Conservation (phyloP, 2,888 invertebrate genomes). For the Ornithoptera priamus region DNA sequence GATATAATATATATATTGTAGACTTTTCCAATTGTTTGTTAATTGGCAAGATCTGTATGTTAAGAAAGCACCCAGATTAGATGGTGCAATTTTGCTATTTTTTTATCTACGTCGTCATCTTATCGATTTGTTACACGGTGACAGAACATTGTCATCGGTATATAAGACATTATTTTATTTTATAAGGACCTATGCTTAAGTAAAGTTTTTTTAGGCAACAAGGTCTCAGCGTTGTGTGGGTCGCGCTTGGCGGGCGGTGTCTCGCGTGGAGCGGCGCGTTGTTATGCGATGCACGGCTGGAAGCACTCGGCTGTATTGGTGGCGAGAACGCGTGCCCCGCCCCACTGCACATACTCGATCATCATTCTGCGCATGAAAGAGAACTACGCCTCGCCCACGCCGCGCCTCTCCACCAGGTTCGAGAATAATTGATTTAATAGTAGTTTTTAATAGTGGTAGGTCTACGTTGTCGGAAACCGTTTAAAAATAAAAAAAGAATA, state of each 20-base stretch:
- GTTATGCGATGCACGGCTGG: slow-evolving; percentile 88
- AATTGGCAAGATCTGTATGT: too few relatives aligned
- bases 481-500: too few relatives aligned
- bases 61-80: too few relatives aligned
- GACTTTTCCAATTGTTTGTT: too few relatives aligned
- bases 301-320: slow-evolving; percentile 74
- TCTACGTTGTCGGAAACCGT: too few relatives aligned
- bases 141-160: too few relatives aligned
- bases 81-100: too few relatives aligned
- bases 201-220: slow-evolving; percentile 81
- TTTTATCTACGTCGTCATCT: too few relatives aligned
- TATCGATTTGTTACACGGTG: too few relatives aligned
- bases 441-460: too few relatives aligned
- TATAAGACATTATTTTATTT: too few relatives aligned
- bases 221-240: slow-evolving; percentile 93
- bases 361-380: slow-evolving; percentile 84
- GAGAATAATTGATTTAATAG: slow-evolving; percentile 30
- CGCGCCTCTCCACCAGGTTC: slow-evolving; percentile 85
- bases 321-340: slow-evolving; percentile 63
- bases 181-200: background rate
- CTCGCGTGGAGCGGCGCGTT: slow-evolving; percentile 87
- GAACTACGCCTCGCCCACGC: slow-evolving; percentile 85
- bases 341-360: slow-evolving; percentile 82
- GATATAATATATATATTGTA: too few relatives aligned
- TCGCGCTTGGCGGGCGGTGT: slow-evolving; percentile 92